Percentiles rank a stretch among this genome's conserved stretches.
Conservation (phyloP, 2,888 invertebrate genomes). For the Drosophila buzzatii region DNA sequence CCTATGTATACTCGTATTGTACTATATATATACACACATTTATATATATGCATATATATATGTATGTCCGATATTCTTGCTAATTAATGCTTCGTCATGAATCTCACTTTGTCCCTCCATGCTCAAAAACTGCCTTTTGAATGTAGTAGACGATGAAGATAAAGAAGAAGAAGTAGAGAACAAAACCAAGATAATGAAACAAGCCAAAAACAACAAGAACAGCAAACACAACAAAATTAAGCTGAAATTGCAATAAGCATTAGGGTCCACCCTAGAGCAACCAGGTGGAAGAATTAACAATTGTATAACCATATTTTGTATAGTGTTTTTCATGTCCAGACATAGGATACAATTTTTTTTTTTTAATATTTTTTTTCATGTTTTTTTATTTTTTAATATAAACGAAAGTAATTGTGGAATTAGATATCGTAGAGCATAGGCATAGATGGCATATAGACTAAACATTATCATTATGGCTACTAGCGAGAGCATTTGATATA, state of each 20-base stretch:
- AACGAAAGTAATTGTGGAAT: conserved; percentile 24
- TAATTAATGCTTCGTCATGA: conserved; percentile 66
- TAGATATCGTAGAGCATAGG: conserved; percentile 28
- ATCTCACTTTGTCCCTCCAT: conserved; percentile 80
- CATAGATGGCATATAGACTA: conserved; percentile 22
- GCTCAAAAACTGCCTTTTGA: conserved; percentile 78
- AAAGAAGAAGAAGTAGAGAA: conserved; percentile 28
- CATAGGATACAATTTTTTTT: conserved; percentile 21
- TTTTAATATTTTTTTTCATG: conserved; percentile 17
- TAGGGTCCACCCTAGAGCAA: conserved; percentile 50
- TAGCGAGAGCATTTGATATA: conserved; percentile 38
- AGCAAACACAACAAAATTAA: conserved; percentile 20
- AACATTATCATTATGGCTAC: conserved; percentile 35
- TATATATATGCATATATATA: conserved; percentile 13
- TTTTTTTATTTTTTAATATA: conserved; percentile 7
- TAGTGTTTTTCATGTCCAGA: conserved; percentile 57
- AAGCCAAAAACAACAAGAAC: conserved; percentile 52
- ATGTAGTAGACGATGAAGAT: conserved; percentile 37
- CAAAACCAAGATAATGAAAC: conserved; percentile 47
- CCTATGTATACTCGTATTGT: conserved; percentile 23
- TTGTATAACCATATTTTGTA: conserved; percentile 61
- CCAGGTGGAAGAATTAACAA: conserved; percentile 36
- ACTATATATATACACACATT: not conserved
- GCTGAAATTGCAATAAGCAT: conserved; percentile 32
- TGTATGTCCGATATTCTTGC: conserved; percentile 51